A percentile compares a stretch with the other conserved stretches of the same genome.
phyloP scores from a whole-genome alignment of 2,797 vertebrate species.

The Gallinago stenura region DNA sequence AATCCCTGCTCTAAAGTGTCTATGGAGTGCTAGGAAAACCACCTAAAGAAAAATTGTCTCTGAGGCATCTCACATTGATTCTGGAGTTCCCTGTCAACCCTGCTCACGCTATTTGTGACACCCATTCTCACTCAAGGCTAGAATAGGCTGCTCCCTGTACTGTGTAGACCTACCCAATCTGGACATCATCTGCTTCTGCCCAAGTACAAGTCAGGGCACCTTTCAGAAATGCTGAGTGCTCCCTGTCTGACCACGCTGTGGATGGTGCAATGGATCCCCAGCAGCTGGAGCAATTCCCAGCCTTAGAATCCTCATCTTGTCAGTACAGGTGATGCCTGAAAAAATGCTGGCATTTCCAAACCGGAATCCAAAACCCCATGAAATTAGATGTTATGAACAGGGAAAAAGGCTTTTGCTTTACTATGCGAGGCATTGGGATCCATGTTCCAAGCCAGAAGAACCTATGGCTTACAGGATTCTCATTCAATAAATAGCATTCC shows the following conservation, averaged over 20 bases:
- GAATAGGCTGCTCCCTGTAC: background rate
- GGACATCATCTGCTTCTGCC: background rate
- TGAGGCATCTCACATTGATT: background rate
- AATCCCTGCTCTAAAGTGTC: background rate
- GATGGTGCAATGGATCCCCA: background rate
- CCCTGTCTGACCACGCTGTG: background rate
- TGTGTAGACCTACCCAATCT: background rate
- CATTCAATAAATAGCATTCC: background rate
- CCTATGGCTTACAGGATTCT: background rate
- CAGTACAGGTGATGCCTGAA: background rate
- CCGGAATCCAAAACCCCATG: background rate
- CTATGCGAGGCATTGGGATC: background rate
- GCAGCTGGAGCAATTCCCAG: background rate
- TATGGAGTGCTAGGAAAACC: background rate
- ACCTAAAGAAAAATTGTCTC: background rate
- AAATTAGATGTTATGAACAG: no score
- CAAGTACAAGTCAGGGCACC: background rate
- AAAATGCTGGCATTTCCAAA: background rate
- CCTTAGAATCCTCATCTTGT: background rate
- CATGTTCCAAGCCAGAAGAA: background rate
- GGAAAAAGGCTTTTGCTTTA: rapidly evolving
- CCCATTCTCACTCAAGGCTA: background rate
- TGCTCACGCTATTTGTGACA: background rate
- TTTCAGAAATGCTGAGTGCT: background rate
- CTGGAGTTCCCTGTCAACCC: background rate